phyloP scores from a whole-genome alignment of 35 echinoderm and acorn worm genomes.

The Hemicentrotus pulcherrimus region DNA sequence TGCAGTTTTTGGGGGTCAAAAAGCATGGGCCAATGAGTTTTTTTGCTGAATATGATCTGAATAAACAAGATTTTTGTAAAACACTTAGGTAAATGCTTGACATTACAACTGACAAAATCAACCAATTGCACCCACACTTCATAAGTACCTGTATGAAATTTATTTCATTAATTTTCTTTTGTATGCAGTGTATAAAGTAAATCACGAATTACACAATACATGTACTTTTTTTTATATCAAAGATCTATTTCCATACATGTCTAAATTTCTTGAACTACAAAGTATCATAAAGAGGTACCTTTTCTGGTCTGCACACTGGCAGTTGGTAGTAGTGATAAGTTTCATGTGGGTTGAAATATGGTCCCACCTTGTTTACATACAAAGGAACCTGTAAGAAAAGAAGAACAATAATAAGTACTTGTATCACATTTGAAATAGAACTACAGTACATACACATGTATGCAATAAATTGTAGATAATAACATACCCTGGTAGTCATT shows the following conservation, averaged over 20 bases:
- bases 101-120: not conserved
- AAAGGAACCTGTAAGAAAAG: conserved; percentile 70
- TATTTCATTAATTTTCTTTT: not conserved
- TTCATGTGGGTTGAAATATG: conserved; percentile 99
- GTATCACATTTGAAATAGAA: not conserved
- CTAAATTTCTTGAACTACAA: not conserved
- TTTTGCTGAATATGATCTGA: too few relatives aligned
- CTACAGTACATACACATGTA: too few relatives aligned
- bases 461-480: too few relatives aligned
- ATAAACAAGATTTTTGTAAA: too few relatives aligned
- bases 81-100: too few relatives aligned
- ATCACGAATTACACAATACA: too few relatives aligned
- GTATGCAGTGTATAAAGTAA: not conserved
- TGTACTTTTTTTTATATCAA: not conserved
- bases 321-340: conserved; percentile 99
- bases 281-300: conserved; percentile 50
- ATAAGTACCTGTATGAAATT: not conserved
- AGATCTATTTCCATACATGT: not conserved
- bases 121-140: not conserved
- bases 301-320: conserved; percentile 95
- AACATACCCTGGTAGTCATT: too few relatives aligned
- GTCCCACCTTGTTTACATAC: conserved; percentile 98
- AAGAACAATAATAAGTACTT: not conserved
- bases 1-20: too few relatives aligned
- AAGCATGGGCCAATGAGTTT: too few relatives aligned